A percentile compares a stretch with the other conserved stretches of the same genome.
phyloP scores from a whole-genome alignment of 2,888 invertebrate genomes.

The Nemapogon koenigi region DNA sequence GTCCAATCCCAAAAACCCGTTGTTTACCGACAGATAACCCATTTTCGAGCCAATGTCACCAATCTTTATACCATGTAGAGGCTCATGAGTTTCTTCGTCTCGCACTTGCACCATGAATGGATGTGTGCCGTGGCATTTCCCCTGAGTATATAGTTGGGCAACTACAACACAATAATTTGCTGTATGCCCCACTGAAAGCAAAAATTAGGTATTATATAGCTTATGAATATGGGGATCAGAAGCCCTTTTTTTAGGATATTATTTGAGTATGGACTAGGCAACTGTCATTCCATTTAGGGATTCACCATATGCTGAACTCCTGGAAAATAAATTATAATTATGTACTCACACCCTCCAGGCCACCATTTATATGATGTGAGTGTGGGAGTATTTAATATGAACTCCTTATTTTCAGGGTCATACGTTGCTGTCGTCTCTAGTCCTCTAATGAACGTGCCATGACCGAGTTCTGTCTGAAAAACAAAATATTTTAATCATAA shows the following conservation, averaged over 20 bases:
- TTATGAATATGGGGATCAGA: too few species aligned
- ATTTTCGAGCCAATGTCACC: constrained; percentile 96
- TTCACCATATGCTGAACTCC: too few species aligned
- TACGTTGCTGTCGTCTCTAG: constrained; percentile 94
- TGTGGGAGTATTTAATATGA: constrained; percentile 86
- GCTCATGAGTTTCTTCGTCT: constrained; percentile 85
- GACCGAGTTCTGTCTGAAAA: constrained; percentile 88
- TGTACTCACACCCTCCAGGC: constrained; percentile 90
- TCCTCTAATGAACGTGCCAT: constrained; percentile 92
- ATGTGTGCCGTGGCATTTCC: constrained; percentile 85
- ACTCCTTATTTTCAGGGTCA: constrained; percentile 82
- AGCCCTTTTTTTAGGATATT: too few species aligned
- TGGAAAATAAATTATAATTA: too few species aligned
- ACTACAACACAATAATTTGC: constrained; percentile 91
- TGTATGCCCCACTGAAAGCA: constrained; percentile 84
- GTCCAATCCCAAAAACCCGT: constrained; percentile 89
- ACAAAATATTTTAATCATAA: too few species aligned
- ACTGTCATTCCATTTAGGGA: too few species aligned
- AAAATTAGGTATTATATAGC: too few species aligned
- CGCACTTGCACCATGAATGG: constrained; percentile 91
- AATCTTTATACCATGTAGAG: constrained; percentile 84
- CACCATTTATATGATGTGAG: constrained; percentile 95
- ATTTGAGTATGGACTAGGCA: too few species aligned
- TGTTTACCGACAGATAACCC: constrained; percentile 88
- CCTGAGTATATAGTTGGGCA: constrained; percentile 86